Evolutionary conservation across 1,140 invertebrate genomes (phyloP).

Genomic region (Drosophila triauraria): DNA sequence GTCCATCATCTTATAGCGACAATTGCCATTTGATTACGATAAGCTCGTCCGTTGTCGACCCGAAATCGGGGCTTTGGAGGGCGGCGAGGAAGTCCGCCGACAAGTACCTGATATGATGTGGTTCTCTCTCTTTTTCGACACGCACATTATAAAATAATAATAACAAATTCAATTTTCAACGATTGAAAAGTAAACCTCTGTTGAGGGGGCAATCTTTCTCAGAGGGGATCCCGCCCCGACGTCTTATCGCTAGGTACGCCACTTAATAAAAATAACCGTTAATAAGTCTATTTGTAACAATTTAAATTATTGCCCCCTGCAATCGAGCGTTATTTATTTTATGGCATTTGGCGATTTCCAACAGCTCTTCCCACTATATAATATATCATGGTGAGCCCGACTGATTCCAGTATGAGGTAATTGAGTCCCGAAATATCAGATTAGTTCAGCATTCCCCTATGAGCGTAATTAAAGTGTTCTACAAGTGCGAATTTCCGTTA

Average conservation of each 20-base stretch:
- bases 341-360: constrained; percentile 24
- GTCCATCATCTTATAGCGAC: constrained; percentile 78
- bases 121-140: constrained; percentile 21
- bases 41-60: constrained; percentile 56
- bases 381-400: constrained; percentile 4
- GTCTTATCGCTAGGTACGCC: constrained; percentile 67
- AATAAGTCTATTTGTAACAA: constrained; percentile 79
- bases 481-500: constrained; percentile 71
- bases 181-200: constrained; percentile 40
- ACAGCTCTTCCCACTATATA: not conserved
- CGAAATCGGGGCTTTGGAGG: no score
- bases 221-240: not conserved
- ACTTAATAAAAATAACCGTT: constrained; percentile 81
- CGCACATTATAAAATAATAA: constrained; percentile 62
- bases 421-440: constrained; percentile 45
- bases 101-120: constrained; percentile 34
- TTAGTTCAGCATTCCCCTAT: constrained; percentile 42
- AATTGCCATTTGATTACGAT: constrained; percentile 73
- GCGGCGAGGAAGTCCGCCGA: not conserved
- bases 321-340: constrained; percentile 40
- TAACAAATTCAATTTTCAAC: constrained; percentile 70
- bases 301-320: constrained; percentile 76
- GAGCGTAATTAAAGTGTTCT: constrained; percentile 43
- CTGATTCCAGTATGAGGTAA: constrained; percentile 43
- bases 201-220: not conserved